Base-by-base conservation (phyloP, 2,888 invertebrate species). In the Clanis bilineata region DNA sequence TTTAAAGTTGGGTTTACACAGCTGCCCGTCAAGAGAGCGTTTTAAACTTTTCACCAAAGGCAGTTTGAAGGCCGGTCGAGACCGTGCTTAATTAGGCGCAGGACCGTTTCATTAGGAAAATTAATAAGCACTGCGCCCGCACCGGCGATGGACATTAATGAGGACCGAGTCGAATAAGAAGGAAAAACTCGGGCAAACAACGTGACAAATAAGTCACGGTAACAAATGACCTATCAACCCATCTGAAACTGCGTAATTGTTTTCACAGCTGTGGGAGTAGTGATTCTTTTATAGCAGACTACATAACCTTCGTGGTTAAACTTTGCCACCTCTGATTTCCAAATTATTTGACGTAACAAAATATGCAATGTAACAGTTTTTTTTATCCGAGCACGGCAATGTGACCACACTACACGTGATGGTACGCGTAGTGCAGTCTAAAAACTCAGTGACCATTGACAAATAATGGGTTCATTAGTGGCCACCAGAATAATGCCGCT, bases 31-130 rank as follows among this genome's bases (percentile, higher is more conserved):
- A 64, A 61, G 85, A 85, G 83, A 83, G 65, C 77, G 71, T 77
- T 88, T 69, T 69, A 80, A 88, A 90, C 82, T 88, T 89, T 82
- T 74, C 72, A 73, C 68, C 66, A 68, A 75, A 82, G 74, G 73
- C 75, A 74, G 77, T 80, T 78, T 70, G 74, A 72, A 69, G 73
- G 72, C 70, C 66, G 65, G 65, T 65, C 66, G 71, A 73, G 74
- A 67, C 69, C 72, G 68, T 64, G 68, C 72, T 73, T 85, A 85
- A 85, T 83, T 83, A 85, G 70, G 62, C 72, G 66, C 70, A 71
- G 67, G 69, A 72, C 72, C 74, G 67, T 76, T 82, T 80, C 76
- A 80, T 83, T 82, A 83, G 70, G 83, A 84, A 81, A 85, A 84
- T 77, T 82, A 80, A 86, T 83, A 83, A 86, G 76, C 76, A 76